These are phyloP conservation scores for Ceratothoa steindachneri DNA, from an alignment of 2,888 invertebrate species.

Conservation along the genomic window DNA sequence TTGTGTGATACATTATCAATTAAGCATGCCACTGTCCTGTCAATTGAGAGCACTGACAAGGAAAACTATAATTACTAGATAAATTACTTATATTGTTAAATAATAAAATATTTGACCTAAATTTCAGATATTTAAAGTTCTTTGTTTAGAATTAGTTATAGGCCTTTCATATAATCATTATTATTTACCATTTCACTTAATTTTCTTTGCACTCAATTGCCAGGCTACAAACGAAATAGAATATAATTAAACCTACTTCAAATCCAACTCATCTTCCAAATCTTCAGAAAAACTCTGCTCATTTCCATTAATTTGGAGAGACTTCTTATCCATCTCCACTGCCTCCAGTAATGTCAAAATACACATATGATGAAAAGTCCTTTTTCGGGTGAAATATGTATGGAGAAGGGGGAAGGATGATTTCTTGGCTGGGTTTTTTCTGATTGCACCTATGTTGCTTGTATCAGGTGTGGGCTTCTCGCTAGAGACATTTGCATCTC, in stretches of 20 bases:
- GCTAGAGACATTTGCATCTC: not conserved
- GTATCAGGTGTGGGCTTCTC: not conserved
- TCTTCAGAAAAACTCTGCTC: constrained; percentile 15
- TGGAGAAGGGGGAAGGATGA: constrained; percentile 38
- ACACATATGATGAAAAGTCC: constrained; percentile 23
- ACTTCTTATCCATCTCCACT: not conserved
- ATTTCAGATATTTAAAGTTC: too few species aligned
- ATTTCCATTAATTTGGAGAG: not conserved
- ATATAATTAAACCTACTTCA: not conserved
- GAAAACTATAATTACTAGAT: too few species aligned
- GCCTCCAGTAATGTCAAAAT: not conserved
- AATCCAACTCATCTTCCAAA: not conserved
- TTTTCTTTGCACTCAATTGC: too few species aligned
- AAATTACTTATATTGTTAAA: too few species aligned
- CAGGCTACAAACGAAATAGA: too few species aligned
- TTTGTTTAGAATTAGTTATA: too few species aligned
- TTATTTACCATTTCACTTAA: too few species aligned
- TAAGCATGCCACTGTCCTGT: too few species aligned
- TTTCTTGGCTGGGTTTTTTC: not conserved
- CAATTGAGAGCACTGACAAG: too few species aligned
- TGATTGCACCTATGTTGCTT: not conserved
- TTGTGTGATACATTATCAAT: too few species aligned
- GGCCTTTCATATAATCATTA: too few species aligned
- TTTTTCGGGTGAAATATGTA: constrained; percentile 21
- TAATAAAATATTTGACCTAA: too few species aligned